These are phyloP conservation scores for Eunapius fragilis DNA, from an alignment of 37 sponge, comb jelly and placozoan species.

Conservation along the genomic window DNA sequence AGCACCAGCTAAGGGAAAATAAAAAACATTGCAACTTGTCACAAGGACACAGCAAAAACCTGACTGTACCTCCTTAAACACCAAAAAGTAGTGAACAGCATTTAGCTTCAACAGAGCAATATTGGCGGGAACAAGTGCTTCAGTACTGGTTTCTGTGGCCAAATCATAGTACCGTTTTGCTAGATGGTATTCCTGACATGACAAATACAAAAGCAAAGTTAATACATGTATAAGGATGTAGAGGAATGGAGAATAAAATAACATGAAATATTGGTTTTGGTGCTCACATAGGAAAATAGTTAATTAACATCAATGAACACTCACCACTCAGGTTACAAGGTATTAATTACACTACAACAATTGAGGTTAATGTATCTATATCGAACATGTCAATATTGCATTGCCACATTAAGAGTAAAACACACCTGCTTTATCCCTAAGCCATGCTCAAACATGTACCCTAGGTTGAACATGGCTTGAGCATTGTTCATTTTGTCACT, in stretches of 20 bases:
- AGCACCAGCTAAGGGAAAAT: neutral
- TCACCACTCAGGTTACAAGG: no score
- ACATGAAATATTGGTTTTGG: no score
- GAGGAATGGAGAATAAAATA: no score
- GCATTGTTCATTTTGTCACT: constrained; percentile 77
- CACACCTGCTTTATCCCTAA: constrained; percentile 83
- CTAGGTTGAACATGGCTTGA: constrained; percentile 98
- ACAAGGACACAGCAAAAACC: neutral
- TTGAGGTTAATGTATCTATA: no score
- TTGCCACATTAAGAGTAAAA: no score
- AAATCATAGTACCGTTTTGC: constrained; percentile 98
- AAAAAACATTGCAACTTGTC: neutral
- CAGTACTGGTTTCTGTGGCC: constrained; percentile 81
- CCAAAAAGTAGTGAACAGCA: constrained; percentile 19
- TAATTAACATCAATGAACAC: no score
- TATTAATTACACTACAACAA: no score
- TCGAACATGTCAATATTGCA: no score
- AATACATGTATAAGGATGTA: neutral
- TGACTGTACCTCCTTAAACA: constrained; percentile 1
- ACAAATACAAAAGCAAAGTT: neutral
- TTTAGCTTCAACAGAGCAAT: constrained; percentile 88
- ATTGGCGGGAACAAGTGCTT: constrained; percentile 85
- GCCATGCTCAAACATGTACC: constrained; percentile 97
- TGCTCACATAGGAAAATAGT: no score
- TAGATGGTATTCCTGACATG: constrained; percentile 89